These are phyloP conservation scores for Hydrozoanthus tunicans DNA, from an alignment of 64 coral and sea anemone species.

Conservation along the genomic window DNA sequence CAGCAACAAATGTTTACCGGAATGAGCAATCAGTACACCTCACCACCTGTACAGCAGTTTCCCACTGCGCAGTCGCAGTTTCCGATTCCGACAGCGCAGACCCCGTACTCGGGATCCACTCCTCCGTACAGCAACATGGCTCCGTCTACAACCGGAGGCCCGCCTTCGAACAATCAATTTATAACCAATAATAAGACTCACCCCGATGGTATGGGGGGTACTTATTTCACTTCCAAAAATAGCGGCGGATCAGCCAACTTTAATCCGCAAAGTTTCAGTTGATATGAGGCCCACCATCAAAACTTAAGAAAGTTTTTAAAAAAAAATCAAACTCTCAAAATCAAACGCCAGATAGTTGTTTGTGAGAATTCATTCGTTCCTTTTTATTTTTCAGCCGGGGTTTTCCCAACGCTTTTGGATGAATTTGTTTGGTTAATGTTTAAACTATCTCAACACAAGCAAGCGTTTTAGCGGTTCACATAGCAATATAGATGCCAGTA, in stretches of 20 bases:
- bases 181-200: constrained; percentile 54
- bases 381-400: too few relatives aligned
- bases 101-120: constrained; percentile 39
- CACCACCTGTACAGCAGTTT: constrained; percentile 50
- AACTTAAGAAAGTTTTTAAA: too few relatives aligned
- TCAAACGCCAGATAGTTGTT: too few relatives aligned
- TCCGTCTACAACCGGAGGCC: background rate
- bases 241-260: constrained; percentile 7
- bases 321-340: too few relatives aligned
- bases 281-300: background rate
- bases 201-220: constrained; percentile 27
- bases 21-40: constrained; percentile 60
- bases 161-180: constrained; percentile 24
- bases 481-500: too few relatives aligned
- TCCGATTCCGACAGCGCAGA: constrained; percentile 34
- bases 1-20: constrained; percentile 51
- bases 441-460: too few relatives aligned
- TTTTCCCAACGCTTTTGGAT: too few relatives aligned
- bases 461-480: too few relatives aligned
- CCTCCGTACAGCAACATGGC: constrained; percentile 45
- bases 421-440: too few relatives aligned
- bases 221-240: background rate
- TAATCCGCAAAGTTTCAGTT: constrained; percentile 49
- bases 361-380: too few relatives aligned
- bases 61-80: constrained; percentile 19